These are phyloP conservation scores for Plotosus lineatus DNA, from an alignment of 2,113 vertebrate genomes.

Conservation along the genomic window DNA sequence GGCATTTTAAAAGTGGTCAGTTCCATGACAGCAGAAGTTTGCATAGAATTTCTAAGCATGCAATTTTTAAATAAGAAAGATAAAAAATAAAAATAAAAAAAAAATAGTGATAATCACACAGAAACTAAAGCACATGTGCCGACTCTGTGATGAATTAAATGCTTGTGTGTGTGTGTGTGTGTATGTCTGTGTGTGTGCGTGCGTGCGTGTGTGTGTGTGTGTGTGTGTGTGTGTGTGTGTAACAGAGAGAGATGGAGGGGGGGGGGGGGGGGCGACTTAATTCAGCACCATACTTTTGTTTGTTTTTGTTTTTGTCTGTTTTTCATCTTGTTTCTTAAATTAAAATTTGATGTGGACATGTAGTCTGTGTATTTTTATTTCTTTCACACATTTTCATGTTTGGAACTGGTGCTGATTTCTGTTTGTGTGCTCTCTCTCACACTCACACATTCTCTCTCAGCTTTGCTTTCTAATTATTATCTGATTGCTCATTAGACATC, in stretches of 20 bases:
- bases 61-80: not conserved
- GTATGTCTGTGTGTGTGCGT: not conserved
- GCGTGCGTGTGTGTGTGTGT: not conserved
- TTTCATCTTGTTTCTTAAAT: not conserved
- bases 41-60: not conserved
- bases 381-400: not conserved
- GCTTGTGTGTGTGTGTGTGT: not conserved
- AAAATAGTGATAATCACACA: not conserved
- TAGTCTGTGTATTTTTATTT: not conserved
- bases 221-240: not conserved
- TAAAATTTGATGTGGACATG: not conserved
- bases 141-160: not conserved
- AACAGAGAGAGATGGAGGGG: too few relatives aligned
- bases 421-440: not conserved
- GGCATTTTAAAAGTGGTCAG: not conserved
- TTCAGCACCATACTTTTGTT: not conserved
- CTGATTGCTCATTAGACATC: constrained; percentile 75
- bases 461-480: constrained; percentile 72
- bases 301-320: not conserved
- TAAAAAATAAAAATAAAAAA: not conserved
- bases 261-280: too few relatives aligned
- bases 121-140: not conserved
- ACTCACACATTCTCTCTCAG: constrained; percentile 17
- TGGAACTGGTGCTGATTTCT: not conserved
- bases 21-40: constrained; percentile 2